Conservation (phyloP, 2,113 vertebrate genomes). For the Eira barbara region DNA sequence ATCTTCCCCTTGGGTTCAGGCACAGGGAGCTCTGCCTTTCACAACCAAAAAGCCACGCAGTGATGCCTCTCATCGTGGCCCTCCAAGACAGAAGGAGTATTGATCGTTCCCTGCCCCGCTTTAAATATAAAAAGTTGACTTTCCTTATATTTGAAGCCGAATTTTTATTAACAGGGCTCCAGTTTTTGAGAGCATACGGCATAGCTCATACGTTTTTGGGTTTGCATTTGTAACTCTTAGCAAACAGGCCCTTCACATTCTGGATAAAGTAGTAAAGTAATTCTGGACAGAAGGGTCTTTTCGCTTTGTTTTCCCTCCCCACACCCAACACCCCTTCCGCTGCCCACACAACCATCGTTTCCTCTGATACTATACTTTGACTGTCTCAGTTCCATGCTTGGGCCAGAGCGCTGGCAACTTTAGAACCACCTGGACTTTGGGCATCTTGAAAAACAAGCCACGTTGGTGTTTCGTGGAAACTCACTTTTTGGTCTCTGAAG, state of each 20-base stretch:
- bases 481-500: neutral
- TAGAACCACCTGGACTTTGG: neutral
- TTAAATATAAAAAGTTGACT: neutral
- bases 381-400: neutral
- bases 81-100: neutral
- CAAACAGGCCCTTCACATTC: neutral
- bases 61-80: neutral
- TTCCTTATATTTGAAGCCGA: neutral
- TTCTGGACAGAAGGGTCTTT: neutral
- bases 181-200: neutral
- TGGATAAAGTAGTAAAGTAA: neutral
- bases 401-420: neutral
- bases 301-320: neutral
- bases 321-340: accelerated
- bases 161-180: neutral
- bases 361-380: neutral
- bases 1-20: neutral
- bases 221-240: neutral
- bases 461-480: neutral
- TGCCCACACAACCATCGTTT: neutral
- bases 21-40: neutral
- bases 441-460: neutral
- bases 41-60: neutral
- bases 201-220: neutral
- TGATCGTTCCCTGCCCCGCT: neutral